Conservation (phyloP, 2,113 vertebrate genomes). For the Ginglymostoma cirratum region DNA sequence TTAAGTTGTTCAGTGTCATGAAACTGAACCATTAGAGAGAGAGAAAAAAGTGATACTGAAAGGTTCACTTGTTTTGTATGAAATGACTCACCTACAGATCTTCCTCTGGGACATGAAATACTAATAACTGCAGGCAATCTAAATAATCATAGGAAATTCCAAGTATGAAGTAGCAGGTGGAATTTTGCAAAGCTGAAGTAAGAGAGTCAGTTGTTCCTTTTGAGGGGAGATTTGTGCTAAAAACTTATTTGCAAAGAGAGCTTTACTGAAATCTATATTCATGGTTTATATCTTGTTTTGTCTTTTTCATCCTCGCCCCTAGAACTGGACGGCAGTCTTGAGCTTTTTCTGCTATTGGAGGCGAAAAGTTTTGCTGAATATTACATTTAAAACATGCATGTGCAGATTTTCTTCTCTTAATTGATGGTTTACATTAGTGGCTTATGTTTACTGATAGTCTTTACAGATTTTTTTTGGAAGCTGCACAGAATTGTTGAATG, state of each 20-base stretch:
- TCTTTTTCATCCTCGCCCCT: too few species aligned
- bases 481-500: background rate
- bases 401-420: background rate
- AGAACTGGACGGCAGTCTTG: background rate
- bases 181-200: background rate
- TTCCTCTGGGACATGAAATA: background rate
- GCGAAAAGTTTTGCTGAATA: background rate
- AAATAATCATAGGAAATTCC: background rate
- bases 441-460: background rate
- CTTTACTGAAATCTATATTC: background rate
- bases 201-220: too few species aligned
- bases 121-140: background rate
- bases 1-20: conserved; percentile 31
- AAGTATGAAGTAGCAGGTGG: background rate
- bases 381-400: background rate
- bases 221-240: background rate
- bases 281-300: background rate
- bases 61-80: background rate
- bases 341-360: background rate
- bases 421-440: background rate
- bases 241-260: background rate
- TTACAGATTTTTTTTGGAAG: background rate
- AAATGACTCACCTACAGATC: background rate
- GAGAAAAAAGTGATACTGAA: background rate
- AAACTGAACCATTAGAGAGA: background rate